Base-by-base conservation (phyloP, 2,113 vertebrate genomes). In the Ameiurus melas region DNA sequence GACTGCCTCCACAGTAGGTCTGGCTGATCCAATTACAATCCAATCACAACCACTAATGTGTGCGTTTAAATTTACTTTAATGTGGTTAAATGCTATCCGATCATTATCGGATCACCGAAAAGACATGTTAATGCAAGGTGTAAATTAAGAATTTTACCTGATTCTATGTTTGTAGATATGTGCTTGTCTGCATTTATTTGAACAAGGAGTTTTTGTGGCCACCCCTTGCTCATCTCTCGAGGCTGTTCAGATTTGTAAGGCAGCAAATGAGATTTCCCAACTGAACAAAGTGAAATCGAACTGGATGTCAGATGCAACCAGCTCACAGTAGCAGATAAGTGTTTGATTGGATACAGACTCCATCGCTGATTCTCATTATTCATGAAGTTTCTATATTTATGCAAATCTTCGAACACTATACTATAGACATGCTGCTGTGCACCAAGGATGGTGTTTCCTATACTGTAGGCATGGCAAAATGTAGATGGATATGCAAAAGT, bases 351-450 rank as follows among this genome's bases (percentile, higher is more conserved):
- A 86, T 93, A 92, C 93, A 88, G 93, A 94, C 92, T 91, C 87
- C 85, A 94, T 93, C 55, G 83, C 79, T 93, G 93, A 94, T 95
- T 96, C 92, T 92, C 92, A 94, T 95, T 94, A 93, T 92, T 75
- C 84, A 79, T 55, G 57, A 80, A 55, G 85, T 39, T 90, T 91
- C 90, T 89, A 91, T 83, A 90, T 93, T 90, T 92, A 93, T 94
- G 92, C 88, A 92, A 88, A 89, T 92, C 89, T 85, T 77, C 84
- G 83, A 92, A 89, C 81, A n/a, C 79, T 90, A 90, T 71, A 22
- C 55, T 92, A 92, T 90, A 90, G 88, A 92, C 87, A 89, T 92
- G 88, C 89, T 92, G 55, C 86, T 71, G 75, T 86, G 70, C 4
- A 39, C 85, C 55, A 43, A 36, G 79, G 20, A 57, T 39, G 70